Conservation (phyloP, 2,888 invertebrate species). For the Cremastobaeus sp. region DNA sequence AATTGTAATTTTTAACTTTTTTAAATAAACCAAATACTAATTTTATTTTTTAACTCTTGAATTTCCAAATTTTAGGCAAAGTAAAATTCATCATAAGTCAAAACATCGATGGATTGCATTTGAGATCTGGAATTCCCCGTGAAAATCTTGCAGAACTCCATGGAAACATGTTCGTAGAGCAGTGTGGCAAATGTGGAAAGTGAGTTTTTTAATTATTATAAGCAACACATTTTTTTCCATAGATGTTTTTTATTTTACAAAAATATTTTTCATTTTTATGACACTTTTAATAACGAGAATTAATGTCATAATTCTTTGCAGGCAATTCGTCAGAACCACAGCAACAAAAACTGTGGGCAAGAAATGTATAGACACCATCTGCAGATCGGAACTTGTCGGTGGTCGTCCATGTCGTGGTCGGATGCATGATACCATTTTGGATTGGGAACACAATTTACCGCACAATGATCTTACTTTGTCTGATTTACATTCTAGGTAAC, state of each 20-base stretch:
- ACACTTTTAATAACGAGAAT: neutral
- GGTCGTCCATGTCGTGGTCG: slow-evolving; percentile 91
- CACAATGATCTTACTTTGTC: slow-evolving; percentile 90
- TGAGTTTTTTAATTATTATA: slow-evolving; percentile 67
- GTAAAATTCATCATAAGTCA: slow-evolving; percentile 95
- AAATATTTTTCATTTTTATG: neutral
- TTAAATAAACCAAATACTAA: too few species aligned
- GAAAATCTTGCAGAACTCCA: slow-evolving; percentile 93
- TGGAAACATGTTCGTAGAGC: slow-evolving; percentile 98
- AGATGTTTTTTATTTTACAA: neutral
- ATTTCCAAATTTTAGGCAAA: slow-evolving; percentile 77
- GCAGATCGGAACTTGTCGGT: slow-evolving; percentile 82
- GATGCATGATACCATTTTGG: slow-evolving; percentile 93
- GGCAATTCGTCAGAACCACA: slow-evolving; percentile 87
- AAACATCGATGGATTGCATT: slow-evolving; percentile 98
- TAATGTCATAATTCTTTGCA: slow-evolving; percentile 72
- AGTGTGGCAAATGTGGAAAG: slow-evolving; percentile 93
- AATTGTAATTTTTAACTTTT: neutral
- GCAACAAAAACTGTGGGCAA: slow-evolving; percentile 90
- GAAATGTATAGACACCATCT: slow-evolving; percentile 83
- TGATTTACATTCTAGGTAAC: slow-evolving; percentile 91
- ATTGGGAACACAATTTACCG: slow-evolving; percentile 98
- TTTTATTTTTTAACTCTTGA: slow-evolving; percentile 41
- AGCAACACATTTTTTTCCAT: neutral
- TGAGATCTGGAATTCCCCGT: slow-evolving; percentile 91